Evolutionary conservation across 2,113 vertebrate species (phyloP).

Genomic region (Catharus bicknelli): DNA sequence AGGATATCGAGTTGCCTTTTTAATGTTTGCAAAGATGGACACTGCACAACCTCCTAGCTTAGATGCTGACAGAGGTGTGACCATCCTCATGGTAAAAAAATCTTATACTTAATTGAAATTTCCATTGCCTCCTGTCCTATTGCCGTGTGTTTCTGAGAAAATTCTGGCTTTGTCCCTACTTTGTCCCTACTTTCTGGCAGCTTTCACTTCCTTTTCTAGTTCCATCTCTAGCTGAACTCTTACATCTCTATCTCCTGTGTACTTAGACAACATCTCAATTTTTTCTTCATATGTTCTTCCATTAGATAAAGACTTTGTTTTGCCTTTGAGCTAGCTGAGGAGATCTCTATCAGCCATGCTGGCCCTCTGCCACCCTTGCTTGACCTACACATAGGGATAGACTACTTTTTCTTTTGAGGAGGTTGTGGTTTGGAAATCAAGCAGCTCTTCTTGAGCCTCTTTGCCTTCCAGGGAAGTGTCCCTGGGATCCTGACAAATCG

Average conservation of each 20-base stretch:
- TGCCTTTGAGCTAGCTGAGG: neutral
- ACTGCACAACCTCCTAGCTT: neutral
- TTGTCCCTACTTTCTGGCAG: neutral
- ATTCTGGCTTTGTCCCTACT: neutral
- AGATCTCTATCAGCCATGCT: neutral
- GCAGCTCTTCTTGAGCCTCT: too few relatives aligned
- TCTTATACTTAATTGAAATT: neutral
- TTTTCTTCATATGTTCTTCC: neutral
- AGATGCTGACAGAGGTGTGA: neutral
- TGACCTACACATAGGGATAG: rapidly evolving
- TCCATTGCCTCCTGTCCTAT: neutral
- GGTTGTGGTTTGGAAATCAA: neutral
- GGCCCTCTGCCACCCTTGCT: neutral
- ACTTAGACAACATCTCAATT: neutral
- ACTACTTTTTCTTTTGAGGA: neutral
- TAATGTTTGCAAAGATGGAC: neutral
- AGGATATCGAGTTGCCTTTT: neutral
- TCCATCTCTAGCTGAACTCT: neutral
- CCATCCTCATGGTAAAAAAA: neutral
- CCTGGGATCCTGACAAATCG: neutral
- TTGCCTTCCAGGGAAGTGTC: neutral
- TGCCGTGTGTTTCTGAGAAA: neutral
- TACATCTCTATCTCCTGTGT: neutral
- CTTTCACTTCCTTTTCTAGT: neutral
- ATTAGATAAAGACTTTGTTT: neutral